Conservation (phyloP, 2,113 vertebrate species). For the Aldabrachelys gigantea region DNA sequence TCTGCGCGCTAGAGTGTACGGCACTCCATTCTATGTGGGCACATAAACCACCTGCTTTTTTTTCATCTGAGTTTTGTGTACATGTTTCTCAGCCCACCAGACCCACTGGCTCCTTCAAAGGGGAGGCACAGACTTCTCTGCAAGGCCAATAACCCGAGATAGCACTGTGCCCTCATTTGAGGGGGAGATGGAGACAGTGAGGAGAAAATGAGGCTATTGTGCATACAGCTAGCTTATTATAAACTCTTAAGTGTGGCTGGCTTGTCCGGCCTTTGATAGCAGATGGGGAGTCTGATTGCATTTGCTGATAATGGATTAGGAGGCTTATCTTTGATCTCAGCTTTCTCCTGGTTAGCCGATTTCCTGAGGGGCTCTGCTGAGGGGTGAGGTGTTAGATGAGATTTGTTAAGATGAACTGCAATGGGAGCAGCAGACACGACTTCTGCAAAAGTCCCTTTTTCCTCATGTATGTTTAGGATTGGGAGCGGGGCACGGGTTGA, state of each 20-base stretch:
- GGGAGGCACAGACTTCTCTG: background rate
- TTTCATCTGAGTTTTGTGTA: background rate
- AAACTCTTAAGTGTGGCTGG: background rate
- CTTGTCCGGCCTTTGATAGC: background rate
- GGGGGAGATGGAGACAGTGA: fast-evolving
- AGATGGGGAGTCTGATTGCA: conserved; percentile 46
- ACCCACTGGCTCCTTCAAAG: background rate
- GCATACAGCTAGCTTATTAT: background rate
- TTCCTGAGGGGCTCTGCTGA: conserved; percentile 39
- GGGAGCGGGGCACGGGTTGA: background rate
- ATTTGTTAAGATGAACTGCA: conserved; percentile 54
- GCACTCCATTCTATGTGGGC: background rate
- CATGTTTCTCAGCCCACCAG: background rate
- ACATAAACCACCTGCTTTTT: background rate
- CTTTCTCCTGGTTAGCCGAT: conserved; percentile 10
- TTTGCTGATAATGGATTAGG: conserved; percentile 34
- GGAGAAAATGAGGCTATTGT: background rate
- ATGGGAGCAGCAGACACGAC: background rate
- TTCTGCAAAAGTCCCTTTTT: conserved; percentile 24
- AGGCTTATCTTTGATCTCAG: conserved; percentile 44
- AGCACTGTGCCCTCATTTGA: background rate
- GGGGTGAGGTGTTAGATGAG: conserved; percentile 19
- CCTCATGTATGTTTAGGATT: background rate
- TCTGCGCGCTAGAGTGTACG: background rate
- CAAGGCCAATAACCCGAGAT: background rate